A percentile compares a stretch with the other conserved stretches of the same genome.
These are phyloP conservation scores for Rhinella marina DNA, from an alignment of 2,797 vertebrate species.

Conservation along the genomic window DNA sequence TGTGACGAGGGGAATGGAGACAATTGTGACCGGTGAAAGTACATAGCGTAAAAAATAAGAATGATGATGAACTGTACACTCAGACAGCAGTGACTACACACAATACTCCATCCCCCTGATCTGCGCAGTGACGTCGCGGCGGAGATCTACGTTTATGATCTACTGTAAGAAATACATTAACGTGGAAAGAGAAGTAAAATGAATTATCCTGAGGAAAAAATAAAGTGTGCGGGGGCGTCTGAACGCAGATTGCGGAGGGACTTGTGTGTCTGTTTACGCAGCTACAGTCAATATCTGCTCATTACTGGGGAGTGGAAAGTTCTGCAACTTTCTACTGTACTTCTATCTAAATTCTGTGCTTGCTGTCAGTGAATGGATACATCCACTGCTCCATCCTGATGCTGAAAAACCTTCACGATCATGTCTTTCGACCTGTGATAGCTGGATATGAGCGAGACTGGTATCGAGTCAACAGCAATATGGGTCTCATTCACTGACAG, in stretches of 20 bases:
- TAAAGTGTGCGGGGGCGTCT: constrained; percentile 9
- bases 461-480: too few relatives aligned
- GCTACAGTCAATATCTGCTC: too few relatives aligned
- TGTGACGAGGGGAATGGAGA: neutral
- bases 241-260: neutral
- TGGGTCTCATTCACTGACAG: too few relatives aligned
- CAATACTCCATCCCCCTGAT: neutral
- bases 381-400: too few relatives aligned
- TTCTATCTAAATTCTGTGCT: neutral
- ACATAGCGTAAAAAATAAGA: neutral
- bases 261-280: neutral
- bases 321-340: neutral
- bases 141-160: neutral
- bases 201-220: neutral
- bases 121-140: neutral
- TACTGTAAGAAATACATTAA: neutral
- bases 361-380: neutral
- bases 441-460: too few relatives aligned
- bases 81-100: neutral
- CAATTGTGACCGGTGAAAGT: too few relatives aligned
- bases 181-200: neutral
- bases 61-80: neutral
- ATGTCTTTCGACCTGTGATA: too few relatives aligned
- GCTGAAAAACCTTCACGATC: too few relatives aligned
- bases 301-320: too few relatives aligned